These are phyloP conservation scores for Recurvirostra avosetta DNA, from an alignment of 2,113 vertebrate species.

Conservation along the genomic window DNA sequence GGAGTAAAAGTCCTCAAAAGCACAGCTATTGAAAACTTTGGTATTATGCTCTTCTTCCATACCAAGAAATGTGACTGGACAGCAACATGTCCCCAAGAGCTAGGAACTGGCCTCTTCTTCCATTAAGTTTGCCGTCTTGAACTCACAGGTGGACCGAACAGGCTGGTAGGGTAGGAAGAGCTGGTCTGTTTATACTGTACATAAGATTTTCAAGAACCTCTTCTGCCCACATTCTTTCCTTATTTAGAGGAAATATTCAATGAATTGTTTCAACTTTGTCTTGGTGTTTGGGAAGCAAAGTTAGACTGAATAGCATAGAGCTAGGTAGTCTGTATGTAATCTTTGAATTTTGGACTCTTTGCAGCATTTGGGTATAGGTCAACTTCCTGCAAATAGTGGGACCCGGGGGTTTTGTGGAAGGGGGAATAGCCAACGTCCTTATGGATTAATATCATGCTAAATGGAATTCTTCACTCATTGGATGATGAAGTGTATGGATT, in stretches of 20 bases:
- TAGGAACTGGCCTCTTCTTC: not conserved
- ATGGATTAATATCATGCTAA: not conserved
- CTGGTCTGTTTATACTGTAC: not conserved
- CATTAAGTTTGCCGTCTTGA: not conserved
- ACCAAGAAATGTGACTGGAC: not conserved
- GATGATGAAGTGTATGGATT: not conserved
- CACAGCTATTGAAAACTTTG: not conserved
- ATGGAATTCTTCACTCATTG: not conserved
- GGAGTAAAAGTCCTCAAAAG: not conserved
- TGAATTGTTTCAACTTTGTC: not conserved
- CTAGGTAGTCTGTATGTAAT: not conserved
- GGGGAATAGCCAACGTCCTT: accelerated
- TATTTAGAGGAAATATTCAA: not conserved
- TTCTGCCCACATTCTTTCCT: not conserved
- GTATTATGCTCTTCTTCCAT: not conserved
- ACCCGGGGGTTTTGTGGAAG: not conserved
- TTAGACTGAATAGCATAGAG: not conserved
- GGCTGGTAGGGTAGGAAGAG: not conserved
- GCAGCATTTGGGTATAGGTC: not conserved
- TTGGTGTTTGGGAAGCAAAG: not conserved
- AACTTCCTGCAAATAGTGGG: not conserved
- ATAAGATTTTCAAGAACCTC: not conserved
- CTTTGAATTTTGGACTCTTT: not conserved
- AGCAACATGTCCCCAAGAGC: accelerated
- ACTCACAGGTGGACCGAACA: accelerated